Percentiles rank a stretch among this genome's conserved stretches.
Evolutionary conservation across 2,113 vertebrate species (phyloP).

Genomic region (Leucopsar rothschildi): DNA sequence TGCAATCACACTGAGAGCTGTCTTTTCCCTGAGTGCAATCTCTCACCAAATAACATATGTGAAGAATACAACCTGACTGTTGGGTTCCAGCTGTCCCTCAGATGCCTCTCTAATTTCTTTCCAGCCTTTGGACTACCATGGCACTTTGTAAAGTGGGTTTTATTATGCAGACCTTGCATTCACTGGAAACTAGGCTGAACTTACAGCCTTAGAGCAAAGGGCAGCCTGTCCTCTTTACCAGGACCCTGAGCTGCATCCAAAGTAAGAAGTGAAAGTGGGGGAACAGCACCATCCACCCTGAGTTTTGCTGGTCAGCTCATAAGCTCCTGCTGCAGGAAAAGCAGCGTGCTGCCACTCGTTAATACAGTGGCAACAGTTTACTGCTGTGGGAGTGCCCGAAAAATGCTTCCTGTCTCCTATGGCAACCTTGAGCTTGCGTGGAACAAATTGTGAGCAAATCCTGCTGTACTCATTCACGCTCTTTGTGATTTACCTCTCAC

Average conservation of each 20-base stretch:
- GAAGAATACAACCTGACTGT: neutral
- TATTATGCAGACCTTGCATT: neutral
- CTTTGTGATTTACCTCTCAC: constrained; percentile 5
- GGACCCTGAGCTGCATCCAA: neutral
- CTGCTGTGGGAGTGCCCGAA: neutral
- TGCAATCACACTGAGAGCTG: neutral
- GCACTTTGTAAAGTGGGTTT: neutral
- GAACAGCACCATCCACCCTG: neutral
- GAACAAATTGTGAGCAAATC: neutral
- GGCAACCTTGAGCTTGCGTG: neutral
- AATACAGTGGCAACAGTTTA: neutral
- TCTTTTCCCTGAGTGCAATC: neutral
- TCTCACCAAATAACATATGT: neutral
- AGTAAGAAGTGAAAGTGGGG: neutral
- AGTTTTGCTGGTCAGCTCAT: neutral
- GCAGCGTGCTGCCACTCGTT: neutral
- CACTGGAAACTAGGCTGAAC: neutral
- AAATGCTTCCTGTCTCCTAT: constrained; percentile 48
- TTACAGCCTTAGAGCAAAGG: neutral
- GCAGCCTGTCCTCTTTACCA: neutral
- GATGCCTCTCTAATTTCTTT: neutral
- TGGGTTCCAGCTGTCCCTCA: neutral
- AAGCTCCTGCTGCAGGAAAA: neutral
- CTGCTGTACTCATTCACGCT: neutral
- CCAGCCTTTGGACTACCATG: neutral